Percentiles rank a stretch among this genome's conserved stretches.
Conservation (phyloP, 1,140 invertebrate species). For the Nephila pilipes region DNA sequence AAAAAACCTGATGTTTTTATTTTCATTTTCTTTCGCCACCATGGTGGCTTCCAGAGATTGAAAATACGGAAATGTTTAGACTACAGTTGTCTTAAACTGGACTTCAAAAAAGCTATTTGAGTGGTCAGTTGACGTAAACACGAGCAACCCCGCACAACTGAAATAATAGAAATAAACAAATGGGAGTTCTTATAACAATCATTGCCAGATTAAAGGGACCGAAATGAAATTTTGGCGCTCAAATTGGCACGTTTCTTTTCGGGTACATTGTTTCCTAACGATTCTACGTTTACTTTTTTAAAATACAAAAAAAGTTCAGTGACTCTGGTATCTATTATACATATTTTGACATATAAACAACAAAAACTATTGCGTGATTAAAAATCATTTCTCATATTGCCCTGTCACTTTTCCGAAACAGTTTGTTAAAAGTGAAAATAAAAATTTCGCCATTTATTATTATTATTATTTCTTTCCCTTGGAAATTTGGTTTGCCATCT, state of each 20-base stretch:
- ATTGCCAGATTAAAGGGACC: not conserved
- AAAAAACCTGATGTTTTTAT: not conserved
- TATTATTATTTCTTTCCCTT: not conserved
- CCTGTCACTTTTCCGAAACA: slow-evolving; percentile 13
- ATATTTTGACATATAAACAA: slow-evolving; percentile 9
- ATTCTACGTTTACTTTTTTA: not conserved
- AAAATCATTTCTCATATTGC: not conserved
- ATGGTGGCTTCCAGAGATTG: not conserved
- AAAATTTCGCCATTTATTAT: not conserved
- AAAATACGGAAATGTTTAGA: not conserved
- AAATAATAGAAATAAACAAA: not conserved
- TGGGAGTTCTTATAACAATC: not conserved
- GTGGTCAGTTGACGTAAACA: not conserved
- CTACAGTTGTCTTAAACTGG: not conserved
- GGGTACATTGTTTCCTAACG: not conserved
- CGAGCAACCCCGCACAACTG: not conserved
- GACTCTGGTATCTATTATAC: not conserved
- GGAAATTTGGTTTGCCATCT: not conserved
- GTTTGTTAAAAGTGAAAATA: slow-evolving; percentile 23
- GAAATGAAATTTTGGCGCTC: not conserved
- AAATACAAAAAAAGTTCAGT: not conserved
- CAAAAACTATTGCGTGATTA: not conserved
- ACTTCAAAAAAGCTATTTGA: not conserved
- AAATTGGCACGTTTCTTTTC: not conserved
- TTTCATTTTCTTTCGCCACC: not conserved